Conservation (phyloP, 2,888 invertebrate species). For the Sphaeridia pumilis region DNA sequence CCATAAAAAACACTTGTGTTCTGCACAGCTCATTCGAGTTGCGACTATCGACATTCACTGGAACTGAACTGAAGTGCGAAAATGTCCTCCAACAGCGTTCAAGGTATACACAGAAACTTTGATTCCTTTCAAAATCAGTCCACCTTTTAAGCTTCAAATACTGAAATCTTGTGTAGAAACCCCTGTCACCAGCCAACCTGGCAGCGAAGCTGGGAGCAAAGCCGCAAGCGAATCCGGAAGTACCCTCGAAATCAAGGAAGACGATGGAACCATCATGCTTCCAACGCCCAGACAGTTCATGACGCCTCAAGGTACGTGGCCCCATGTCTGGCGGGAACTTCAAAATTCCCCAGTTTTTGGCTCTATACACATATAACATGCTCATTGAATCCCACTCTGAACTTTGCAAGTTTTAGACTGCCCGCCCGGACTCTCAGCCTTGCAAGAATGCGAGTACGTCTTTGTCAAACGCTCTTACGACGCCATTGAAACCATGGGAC, state of each 20-base stretch:
- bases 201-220: neutral
- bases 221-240: neutral
- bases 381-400: neutral
- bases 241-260: neutral
- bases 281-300: neutral
- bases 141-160: too few relatives aligned
- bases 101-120: too few relatives aligned
- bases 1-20: too few relatives aligned
- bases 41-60: too few relatives aligned
- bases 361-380: too few relatives aligned
- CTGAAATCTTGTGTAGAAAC: too few relatives aligned
- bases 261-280: neutral
- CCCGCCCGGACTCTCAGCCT: neutral
- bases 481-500: neutral
- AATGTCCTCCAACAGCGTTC: too few relatives aligned
- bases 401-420: constrained; percentile 3
- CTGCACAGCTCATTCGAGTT: too few relatives aligned
- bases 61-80: too few relatives aligned
- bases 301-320: neutral
- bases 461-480: neutral
- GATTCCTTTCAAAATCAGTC: too few relatives aligned
- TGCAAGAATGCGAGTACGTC: neutral
- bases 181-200: neutral
- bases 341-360: too few relatives aligned
- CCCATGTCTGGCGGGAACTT: too few relatives aligned